Percentiles rank a stretch among this genome's conserved stretches.
phyloP scores from a whole-genome alignment of 2,888 invertebrate species.

The Plagodis dolabraria region DNA sequence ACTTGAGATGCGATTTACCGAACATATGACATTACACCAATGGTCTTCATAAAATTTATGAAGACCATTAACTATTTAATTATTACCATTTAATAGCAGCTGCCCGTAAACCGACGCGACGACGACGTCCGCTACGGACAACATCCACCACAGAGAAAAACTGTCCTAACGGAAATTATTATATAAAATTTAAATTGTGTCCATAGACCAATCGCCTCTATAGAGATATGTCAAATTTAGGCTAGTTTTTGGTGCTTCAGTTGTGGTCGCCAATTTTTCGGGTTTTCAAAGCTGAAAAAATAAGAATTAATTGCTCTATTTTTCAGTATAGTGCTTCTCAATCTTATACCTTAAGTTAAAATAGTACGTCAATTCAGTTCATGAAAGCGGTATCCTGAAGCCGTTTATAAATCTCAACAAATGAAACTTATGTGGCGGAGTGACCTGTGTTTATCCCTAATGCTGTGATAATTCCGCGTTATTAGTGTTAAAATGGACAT shows the following conservation, averaged over 20 bases:
- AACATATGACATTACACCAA: no score
- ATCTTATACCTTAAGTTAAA: conserved; percentile 39
- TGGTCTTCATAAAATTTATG: no score
- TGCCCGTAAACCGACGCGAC: no score
- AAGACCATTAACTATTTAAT: no score
- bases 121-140: no score
- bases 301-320: conserved; percentile 37
- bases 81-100: no score
- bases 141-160: background rate
- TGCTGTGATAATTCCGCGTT: conserved; percentile 70
- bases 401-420: conserved; percentile 47
- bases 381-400: conserved; percentile 37
- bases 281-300: conserved; percentile 62
- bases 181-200: conserved; percentile 60
- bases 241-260: conserved; percentile 76
- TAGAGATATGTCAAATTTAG: conserved; percentile 72
- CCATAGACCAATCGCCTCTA: conserved; percentile 68
- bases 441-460: conserved; percentile 74
- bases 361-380: conserved; percentile 37
- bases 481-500: conserved; percentile 87
- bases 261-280: conserved; percentile 75
- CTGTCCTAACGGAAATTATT: conserved; percentile 6
- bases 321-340: conserved; percentile 37
- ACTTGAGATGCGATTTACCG: no score
- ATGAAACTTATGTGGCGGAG: conserved; percentile 63